phyloP scores from a whole-genome alignment of 2,888 invertebrate species.

The Steinernema hermaphroditum region DNA sequence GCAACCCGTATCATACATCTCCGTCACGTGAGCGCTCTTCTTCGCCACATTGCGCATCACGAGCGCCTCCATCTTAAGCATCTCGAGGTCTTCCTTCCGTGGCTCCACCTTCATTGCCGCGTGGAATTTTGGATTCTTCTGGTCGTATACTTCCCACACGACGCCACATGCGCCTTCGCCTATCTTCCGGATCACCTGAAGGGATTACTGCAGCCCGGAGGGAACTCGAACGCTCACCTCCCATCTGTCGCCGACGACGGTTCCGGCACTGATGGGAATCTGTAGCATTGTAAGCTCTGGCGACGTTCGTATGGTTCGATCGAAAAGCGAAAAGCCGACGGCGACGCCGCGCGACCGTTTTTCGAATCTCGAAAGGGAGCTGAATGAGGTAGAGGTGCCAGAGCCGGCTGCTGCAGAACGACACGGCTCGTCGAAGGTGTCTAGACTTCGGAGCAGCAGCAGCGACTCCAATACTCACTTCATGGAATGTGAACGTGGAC shows the following conservation, averaged over 20 bases:
- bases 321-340: background rate
- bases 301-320: background rate
- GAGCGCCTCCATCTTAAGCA: conserved; percentile 30
- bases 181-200: background rate
- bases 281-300: background rate
- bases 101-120: conserved; percentile 26
- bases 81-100: conserved; percentile 21
- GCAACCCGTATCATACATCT: background rate
- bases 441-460: no score
- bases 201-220: background rate
- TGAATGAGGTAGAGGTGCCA: no score
- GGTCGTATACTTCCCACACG: background rate
- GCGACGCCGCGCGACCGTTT: background rate
- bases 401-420: no score
- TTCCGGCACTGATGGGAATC: background rate
- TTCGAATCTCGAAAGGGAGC: no score
- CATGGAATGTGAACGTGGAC: no score
- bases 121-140: background rate
- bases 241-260: background rate
- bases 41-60: background rate
- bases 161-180: conserved; percentile 19
- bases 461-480: no score
- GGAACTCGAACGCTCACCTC: background rate
- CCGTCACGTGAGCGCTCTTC: background rate
- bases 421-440: no score